Base-by-base conservation (phyloP, 2,888 invertebrate species). In the Neelides folsomi region DNA sequence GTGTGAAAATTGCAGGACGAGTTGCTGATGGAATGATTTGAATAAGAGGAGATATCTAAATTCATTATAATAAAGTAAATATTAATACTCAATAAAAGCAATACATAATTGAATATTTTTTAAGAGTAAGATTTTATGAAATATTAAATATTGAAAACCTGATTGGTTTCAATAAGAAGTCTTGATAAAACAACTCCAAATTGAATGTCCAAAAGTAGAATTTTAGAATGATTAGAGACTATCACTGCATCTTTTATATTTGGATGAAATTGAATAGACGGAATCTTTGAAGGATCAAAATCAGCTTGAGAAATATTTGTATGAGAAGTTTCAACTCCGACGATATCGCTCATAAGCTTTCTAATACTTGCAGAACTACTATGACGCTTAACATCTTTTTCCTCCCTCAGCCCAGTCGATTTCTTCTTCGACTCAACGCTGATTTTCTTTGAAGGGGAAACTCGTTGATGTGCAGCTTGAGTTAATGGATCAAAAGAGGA, bases 341-440 rank as follows among this genome's bases (percentile, higher is more conserved):
- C 62, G n/a, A 63, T 63, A 39, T 64, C 64, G 1, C 62, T 59
- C 7, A 64, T 60, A 13, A 64, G 52, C 42, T 62, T 56, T 16
- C 64, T 50, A 46, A 64, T 62, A 13, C 57, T 54, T 9, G 61
- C 55, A 1, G 59, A 56, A 1, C 55, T 46, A 15, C 48, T 52
- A 20, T 51, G 54, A 15, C 49, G 20, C 39, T 56, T 55, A 12
- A 51, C 13, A n/a, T 43, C 52, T 12, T 49, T 38, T 15, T 36
- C 10, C 18, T 19, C 10, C 12, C 19, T 18, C 38, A 47, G 15
- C 10, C 27, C 12, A 12, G 8, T n/a, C 12, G 12, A 6, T n/a
- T 35, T 19, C 16, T 13, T 16, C 35, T n/a, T 16, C 2, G 16
- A 18, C 16, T 16, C n/a, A 16, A 18, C 39, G 27, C 50, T 10